A percentile compares a stretch with the other conserved stretches of the same genome.
Conservation (phyloP, 30 jellyfish, hydroid and myxozoan species). For the Aurelia aurita region DNA sequence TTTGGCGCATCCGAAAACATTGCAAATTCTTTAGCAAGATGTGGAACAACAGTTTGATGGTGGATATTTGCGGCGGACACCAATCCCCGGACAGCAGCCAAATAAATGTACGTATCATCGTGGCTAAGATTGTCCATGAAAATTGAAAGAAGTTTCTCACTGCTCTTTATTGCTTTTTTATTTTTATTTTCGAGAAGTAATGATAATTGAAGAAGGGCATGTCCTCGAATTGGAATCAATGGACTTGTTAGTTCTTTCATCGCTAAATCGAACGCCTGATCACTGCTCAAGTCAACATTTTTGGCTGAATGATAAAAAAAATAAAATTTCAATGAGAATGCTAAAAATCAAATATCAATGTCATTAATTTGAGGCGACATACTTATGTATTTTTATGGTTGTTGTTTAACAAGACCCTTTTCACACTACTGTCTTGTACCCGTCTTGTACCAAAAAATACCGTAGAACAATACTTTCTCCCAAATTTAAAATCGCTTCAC, state of each 20-base stretch:
- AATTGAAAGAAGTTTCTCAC: slow-evolving; percentile 51
- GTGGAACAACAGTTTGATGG: slow-evolving; percentile 75
- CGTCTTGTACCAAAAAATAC: too few species aligned
- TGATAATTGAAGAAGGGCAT: slow-evolving; percentile 75
- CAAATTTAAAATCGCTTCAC: too few species aligned
- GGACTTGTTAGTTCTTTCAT: slow-evolving; percentile 76
- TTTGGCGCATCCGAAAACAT: slow-evolving; percentile 13
- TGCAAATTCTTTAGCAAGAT: slow-evolving; percentile 75
- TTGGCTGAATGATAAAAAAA: too few species aligned
- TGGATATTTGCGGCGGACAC: slow-evolving; percentile 31
- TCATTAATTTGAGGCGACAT: too few species aligned
- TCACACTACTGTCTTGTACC: too few species aligned
- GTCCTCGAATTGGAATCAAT: slow-evolving; percentile 89
- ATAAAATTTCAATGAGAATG: too few species aligned
- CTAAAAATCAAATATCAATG: too few species aligned
- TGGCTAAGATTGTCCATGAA: slow-evolving; percentile 67
- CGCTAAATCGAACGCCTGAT: slow-evolving; percentile 55
- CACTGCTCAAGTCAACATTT: neutral
- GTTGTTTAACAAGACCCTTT: too few species aligned
- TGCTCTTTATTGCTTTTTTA: slow-evolving; percentile 53
- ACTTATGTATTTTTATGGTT: too few species aligned
- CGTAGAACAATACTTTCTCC: too few species aligned
- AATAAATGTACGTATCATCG: slow-evolving; percentile 83
- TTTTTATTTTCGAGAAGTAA: slow-evolving; percentile 49
- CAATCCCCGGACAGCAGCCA: slow-evolving; percentile 84